Evolutionary conservation across 1,140 invertebrate species (phyloP).

Genomic region (Drosophila seguyi): DNA sequence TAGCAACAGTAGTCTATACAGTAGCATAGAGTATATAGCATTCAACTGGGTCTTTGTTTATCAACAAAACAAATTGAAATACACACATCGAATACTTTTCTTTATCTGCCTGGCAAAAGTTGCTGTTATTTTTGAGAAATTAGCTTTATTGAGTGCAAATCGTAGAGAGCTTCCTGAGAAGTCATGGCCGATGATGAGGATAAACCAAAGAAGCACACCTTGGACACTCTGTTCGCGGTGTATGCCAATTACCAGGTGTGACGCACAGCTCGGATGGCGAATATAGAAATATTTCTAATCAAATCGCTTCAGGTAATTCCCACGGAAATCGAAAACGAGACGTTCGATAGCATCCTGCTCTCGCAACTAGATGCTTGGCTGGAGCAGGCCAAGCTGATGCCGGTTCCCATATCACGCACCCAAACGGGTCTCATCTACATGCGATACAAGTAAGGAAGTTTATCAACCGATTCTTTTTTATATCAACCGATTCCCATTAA

Average conservation of each 20-base stretch:
- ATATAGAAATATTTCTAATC: background rate
- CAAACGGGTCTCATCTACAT: slow-evolving; percentile 80
- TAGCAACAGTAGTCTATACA: slow-evolving; percentile 27
- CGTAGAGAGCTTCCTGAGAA: background rate
- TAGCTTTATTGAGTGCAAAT: slow-evolving; percentile 5
- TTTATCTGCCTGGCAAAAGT: slow-evolving; percentile 35
- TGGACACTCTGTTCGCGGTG: slow-evolving; percentile 65
- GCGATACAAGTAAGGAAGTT: slow-evolving; percentile 66
- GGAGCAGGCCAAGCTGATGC: slow-evolving; percentile 73
- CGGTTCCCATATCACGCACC: slow-evolving; percentile 59
- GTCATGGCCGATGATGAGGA: slow-evolving; percentile 79
- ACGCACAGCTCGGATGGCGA: too few species aligned
- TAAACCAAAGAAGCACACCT: slow-evolving; percentile 76
- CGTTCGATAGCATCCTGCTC: slow-evolving; percentile 66
- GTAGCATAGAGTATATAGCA: slow-evolving; percentile 11
- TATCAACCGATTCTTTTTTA: background rate
- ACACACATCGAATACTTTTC: slow-evolving; percentile 34
- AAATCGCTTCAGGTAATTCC: slow-evolving; percentile 19
- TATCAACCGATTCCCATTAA: background rate
- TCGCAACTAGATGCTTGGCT: slow-evolving; percentile 77
- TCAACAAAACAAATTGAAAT: slow-evolving; percentile 53
- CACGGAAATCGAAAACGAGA: slow-evolving; percentile 66
- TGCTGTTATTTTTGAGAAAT: slow-evolving; percentile 14
- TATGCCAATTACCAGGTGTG: slow-evolving; percentile 68
- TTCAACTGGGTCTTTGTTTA: slow-evolving; percentile 57